Percentiles rank a stretch among this genome's conserved stretches.
Evolutionary conservation across 2,113 vertebrate genomes (phyloP).

Genomic region (Hymenochirus boettgeri): DNA sequence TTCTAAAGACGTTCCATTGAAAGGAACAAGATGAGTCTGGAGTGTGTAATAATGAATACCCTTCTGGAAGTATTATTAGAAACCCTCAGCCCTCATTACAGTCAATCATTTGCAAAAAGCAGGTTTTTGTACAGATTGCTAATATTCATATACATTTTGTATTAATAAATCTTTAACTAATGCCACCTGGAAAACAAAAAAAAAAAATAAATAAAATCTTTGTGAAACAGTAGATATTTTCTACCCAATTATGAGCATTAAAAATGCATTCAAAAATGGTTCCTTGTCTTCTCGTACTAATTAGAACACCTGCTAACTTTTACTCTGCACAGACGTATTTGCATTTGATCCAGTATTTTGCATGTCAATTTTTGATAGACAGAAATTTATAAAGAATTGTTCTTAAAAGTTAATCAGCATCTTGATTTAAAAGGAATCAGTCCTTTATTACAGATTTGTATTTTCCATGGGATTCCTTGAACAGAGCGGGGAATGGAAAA

Average conservation of each 20-base stretch:
- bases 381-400: conserved; percentile 72
- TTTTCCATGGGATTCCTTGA: conserved; percentile 41
- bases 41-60: conserved; percentile 26
- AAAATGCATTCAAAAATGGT: conserved; percentile 69
- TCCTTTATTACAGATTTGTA: conserved; percentile 14
- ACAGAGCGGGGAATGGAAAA: conserved; percentile 44
- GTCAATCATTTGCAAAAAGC: conserved; percentile 44
- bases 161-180: conserved; percentile 60
- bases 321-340: conserved; percentile 60
- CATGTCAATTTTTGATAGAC: conserved; percentile 66
- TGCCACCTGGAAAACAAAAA: conserved; percentile 49
- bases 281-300: conserved; percentile 70
- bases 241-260: conserved; percentile 62
- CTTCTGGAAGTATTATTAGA: conserved; percentile 31
- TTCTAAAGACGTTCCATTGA: conserved; percentile 15
- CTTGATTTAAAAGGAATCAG: conserved; percentile 48
- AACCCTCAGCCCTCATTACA: conserved; percentile 32
- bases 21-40: not conserved
- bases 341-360: conserved; percentile 65
- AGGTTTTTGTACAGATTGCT: conserved; percentile 46
- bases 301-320: conserved; percentile 74
- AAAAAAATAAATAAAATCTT: conserved; percentile 53
- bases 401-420: conserved; percentile 61
- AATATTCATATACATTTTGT: conserved; percentile 48
- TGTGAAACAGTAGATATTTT: conserved; percentile 60